These are phyloP conservation scores for Nudaria mundana DNA, from an alignment of 2,888 invertebrate species.

Conservation along the genomic window DNA sequence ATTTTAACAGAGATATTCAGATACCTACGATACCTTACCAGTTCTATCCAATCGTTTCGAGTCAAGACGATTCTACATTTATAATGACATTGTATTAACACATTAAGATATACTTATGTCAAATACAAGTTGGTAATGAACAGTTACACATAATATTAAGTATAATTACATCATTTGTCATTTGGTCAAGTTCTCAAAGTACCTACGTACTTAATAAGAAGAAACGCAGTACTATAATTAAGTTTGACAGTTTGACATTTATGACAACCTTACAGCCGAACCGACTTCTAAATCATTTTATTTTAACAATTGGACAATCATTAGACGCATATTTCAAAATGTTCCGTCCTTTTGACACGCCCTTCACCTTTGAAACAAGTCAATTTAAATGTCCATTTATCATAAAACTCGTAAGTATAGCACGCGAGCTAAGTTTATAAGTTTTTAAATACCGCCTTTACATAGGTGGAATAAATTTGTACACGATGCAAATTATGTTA, in stretches of 20 bases:
- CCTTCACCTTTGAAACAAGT: conserved; percentile 28
- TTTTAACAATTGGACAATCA: conserved; percentile 25
- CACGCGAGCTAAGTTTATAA: neutral
- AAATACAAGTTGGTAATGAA: too few relatives aligned
- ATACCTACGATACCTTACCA: too few relatives aligned
- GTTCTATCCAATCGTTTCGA: too few relatives aligned
- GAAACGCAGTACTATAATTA: conserved; percentile 20
- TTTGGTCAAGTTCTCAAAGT: conserved; percentile 21
- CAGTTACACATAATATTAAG: too few relatives aligned
- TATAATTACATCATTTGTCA: conserved; percentile 4
- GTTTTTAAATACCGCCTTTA: neutral
- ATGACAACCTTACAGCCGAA: conserved; percentile 13
- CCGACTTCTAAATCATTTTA: conserved; percentile 6
- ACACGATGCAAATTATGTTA: conserved; percentile 17
- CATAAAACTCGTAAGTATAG: neutral
- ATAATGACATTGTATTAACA: too few relatives aligned
- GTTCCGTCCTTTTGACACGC: conserved; percentile 29
- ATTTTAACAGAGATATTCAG: too few relatives aligned
- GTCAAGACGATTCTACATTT: too few relatives aligned
- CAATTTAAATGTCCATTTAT: conserved; percentile 18
- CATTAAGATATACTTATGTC: too few relatives aligned
- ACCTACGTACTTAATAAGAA: too few relatives aligned
- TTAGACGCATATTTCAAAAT: conserved; percentile 35
- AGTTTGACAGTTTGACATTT: conserved; percentile 24
- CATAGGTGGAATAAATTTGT: neutral